Base-by-base conservation (phyloP, 1,140 invertebrate genomes). In the Pseudomyrmex gracilis region DNA sequence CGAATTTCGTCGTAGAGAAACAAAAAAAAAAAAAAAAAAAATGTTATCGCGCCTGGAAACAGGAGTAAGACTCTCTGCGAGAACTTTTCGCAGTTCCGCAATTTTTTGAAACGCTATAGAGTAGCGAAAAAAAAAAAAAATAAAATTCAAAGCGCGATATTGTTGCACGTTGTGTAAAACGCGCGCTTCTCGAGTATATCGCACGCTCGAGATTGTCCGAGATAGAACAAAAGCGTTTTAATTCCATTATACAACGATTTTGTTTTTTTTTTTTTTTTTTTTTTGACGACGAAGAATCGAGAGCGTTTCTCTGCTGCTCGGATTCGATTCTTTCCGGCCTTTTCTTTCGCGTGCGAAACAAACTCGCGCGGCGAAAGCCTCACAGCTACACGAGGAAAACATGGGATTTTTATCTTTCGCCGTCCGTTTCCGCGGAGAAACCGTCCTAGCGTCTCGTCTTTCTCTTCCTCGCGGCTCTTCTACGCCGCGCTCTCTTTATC, bases 341-440 rank as follows among this genome's bases (percentile, higher is more conserved):
- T 49, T 58, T 70, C 22, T 66, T 71, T 71, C 49, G 24, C 64
- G 43, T 55, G 43, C 3, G 51, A 70, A 70, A 68, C 24, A 55
- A 57, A 57, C 43, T 24, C n/a, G 51, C 17, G 61, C 5, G n/a
- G 12, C n/a, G 34, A 60, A 34, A 74, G 45, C 20, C 34, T 66
- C 60, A 47, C 45, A 45, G 53, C 20, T 0, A 34, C 34, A 34
- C 34, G 22, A 70, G 51, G 20, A 15, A 68, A 80, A 58, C 53
- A 49, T n/a, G 5, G 76, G 66, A 80, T 80, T 80, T 80, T 80
- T 47, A 80, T 80, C 76, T 47, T 71, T 58, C 66, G 49, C 55
- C 53, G 66, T 80, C 20, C 64, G 76, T 80, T 80, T 71, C 22
- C 22, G 53, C 22, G 53, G 20, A 24, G 45, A 34, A 34, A 34